phyloP scores from a whole-genome alignment of 2,888 invertebrate genomes.

The Malthinus seriepunctatus region DNA sequence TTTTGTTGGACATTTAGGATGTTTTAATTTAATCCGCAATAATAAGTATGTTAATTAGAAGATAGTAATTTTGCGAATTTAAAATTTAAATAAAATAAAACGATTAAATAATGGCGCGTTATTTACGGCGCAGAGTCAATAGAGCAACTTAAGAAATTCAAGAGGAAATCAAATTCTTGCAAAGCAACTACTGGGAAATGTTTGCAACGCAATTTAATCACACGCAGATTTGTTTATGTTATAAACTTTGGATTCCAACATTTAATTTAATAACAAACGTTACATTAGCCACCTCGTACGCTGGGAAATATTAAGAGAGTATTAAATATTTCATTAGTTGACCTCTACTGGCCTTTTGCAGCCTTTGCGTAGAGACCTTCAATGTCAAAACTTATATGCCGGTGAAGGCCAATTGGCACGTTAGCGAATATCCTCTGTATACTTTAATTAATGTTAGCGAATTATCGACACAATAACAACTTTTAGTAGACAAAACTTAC shows the following conservation, averaged over 20 bases:
- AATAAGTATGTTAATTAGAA: no score
- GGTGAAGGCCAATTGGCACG: conserved; percentile 55
- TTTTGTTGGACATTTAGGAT: conserved; percentile 40
- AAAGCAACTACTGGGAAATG: background rate
- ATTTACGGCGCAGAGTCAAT: conserved; percentile 11
- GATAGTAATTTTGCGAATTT: background rate
- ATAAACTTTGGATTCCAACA: background rate
- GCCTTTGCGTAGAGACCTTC: conserved; percentile 55
- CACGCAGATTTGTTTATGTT: conserved; percentile 1
- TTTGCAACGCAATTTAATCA: conserved; percentile 3
- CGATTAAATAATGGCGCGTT: conserved; percentile 6
- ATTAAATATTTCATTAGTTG: conserved; percentile 51
- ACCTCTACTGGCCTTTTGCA: conserved; percentile 56
- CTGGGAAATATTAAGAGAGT: conserved; percentile 31
- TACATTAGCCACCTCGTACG: conserved; percentile 27
- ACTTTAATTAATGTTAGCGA: conserved; percentile 21
- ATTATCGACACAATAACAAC: conserved; percentile 34
- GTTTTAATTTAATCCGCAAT: conserved; percentile 20
- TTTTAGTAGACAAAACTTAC: conserved; percentile 45
- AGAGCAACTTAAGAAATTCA: conserved; percentile 1
- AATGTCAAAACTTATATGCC: conserved; percentile 56
- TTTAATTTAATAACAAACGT: conserved; percentile 9
- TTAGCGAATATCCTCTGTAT: conserved; percentile 38
- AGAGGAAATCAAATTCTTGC: conserved; percentile 3
- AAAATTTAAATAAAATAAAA: background rate